Percentiles rank a stretch among this genome's conserved stretches.
Evolutionary conservation across 2,113 vertebrate genomes (phyloP).

Genomic region (Pyxicephalus adspersus): DNA sequence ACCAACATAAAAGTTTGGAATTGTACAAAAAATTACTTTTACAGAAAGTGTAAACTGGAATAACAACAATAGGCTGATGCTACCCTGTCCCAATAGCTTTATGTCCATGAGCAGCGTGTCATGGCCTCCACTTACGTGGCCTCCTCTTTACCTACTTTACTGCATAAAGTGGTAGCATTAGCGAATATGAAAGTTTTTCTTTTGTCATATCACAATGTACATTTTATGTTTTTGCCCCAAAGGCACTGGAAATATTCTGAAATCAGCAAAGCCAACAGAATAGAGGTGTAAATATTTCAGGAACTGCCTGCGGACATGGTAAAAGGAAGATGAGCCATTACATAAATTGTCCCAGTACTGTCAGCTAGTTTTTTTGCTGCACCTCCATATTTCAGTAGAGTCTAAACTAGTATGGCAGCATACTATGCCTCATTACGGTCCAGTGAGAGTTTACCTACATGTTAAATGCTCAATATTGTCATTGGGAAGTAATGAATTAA

Average conservation of each 20-base stretch:
- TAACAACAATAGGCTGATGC: too few species aligned
- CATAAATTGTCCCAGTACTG: conserved; percentile 21
- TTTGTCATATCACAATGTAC: neutral
- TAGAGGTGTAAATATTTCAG: conserved; percentile 64
- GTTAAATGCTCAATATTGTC: neutral
- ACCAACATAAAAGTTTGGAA: too few species aligned
- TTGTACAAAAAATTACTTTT: too few species aligned
- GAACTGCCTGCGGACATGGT: conserved; percentile 64
- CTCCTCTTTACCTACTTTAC: neutral
- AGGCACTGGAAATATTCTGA: conserved; percentile 62
- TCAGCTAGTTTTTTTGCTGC: neutral
- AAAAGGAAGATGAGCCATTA: conserved; percentile 58
- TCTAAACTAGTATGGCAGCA: neutral
- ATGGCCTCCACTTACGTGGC: neutral
- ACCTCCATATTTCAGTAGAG: neutral
- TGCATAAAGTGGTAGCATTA: neutral
- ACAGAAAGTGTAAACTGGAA: too few species aligned
- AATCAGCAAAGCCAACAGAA: conserved; percentile 60
- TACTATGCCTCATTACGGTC: neutral
- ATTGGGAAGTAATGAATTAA: neutral
- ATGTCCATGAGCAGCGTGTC: neutral
- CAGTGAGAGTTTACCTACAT: neutral
- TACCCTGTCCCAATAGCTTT: too few species aligned
- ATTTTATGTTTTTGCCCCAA: conserved; percentile 43
- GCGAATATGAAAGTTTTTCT: neutral